These are phyloP conservation scores for Sylvicapra grimmia DNA, from an alignment of 2,113 vertebrate species.

Conservation along the genomic window DNA sequence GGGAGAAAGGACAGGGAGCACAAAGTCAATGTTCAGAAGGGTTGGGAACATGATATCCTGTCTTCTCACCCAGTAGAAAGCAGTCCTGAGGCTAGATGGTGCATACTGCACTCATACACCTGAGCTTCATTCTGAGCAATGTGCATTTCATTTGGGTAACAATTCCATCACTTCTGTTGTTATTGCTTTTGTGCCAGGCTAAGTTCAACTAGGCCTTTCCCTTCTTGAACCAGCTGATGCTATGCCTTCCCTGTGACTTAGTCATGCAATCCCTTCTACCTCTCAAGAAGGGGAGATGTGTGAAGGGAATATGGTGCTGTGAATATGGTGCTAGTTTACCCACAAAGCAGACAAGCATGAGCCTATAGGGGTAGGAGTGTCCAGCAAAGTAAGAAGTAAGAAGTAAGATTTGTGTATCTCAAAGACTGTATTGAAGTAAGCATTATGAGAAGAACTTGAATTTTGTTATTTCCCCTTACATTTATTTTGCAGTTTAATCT, in stretches of 20 bases:
- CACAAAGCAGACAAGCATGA: neutral
- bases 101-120: neutral
- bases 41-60: neutral
- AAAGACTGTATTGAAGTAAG: neutral
- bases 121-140: neutral
- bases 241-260: neutral
- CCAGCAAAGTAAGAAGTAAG: neutral
- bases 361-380: neutral
- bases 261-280: neutral
- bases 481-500: slow-evolving; percentile 18
- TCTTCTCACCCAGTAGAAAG: neutral
- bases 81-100: neutral
- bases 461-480: neutral
- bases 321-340: neutral
- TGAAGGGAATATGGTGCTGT: neutral
- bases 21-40: neutral
- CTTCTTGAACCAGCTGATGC: neutral
- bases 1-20: neutral
- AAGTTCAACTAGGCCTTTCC: neutral
- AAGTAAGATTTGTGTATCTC: neutral
- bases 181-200: neutral
- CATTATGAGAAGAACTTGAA: neutral
- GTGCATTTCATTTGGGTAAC: neutral
- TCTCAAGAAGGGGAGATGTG: neutral
- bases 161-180: neutral